Evolutionary conservation across 2,888 invertebrate genomes (phyloP), one percentile per base, ranked within the genome.

Genomic region (Limnephilus lunatus): DNA sequence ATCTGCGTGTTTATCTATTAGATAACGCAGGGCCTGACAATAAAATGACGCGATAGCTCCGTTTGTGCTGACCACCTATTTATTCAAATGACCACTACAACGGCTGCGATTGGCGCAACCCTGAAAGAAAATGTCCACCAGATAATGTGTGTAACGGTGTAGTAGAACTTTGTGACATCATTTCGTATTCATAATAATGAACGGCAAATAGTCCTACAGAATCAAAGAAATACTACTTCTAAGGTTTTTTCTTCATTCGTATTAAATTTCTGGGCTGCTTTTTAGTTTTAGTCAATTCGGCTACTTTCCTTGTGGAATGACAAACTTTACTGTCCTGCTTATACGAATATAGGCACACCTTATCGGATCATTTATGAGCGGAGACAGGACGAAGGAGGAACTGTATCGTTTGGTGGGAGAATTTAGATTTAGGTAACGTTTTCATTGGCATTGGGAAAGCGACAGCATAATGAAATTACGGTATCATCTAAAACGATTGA

Each of bases 1-100:
- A 80, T 89, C 85, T 90, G 83, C 86, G 91, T 91, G 89, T 92
- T 93, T 93, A 93, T 93, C 91, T 91, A 90, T 91, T 91, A 92
- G 92, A 93, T 92, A 92, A 92, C 92, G 89, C 80, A 91, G 88
- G 32, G 48, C 44, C 86, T 83, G 82, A 90, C 39, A 92, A 89
- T 93, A 93, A 93, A 93, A 93, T 91, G 93, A 91, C 92, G 91
- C 89, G 93, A 90, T 81, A 53, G 32, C 48, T 48, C 68, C 91
- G 85, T 89, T 93, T 92, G 89, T 92, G 93, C 92, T 93, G 93
- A 93, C 93, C 93, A 91, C 91, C 93, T 93, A 91, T 93, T 93
- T 93, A 93, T 93, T 92, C 93, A 92, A 93, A 93, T 92, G 89
- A 90, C 31, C 31, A 92, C 88, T 87, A 91, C 92, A 92, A 32